These are phyloP conservation scores for Lasiommata megera DNA, from an alignment of 2,888 invertebrate species.

Conservation along the genomic window DNA sequence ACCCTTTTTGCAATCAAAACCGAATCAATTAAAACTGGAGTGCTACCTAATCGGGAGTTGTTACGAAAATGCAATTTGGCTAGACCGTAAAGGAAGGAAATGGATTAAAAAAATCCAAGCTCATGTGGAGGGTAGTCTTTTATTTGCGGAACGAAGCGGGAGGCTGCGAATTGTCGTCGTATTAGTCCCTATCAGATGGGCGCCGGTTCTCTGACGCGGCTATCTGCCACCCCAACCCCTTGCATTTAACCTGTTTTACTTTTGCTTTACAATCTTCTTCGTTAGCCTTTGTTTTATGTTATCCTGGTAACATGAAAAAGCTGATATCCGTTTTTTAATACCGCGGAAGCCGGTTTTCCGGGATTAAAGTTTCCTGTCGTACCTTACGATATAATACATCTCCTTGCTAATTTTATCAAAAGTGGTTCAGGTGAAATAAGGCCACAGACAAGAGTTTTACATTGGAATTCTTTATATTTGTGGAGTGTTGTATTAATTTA, in stretches of 20 bases:
- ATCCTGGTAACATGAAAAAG: not conserved
- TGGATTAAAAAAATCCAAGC: slow-evolving; percentile 29
- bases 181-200: slow-evolving; percentile 64
- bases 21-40: slow-evolving; percentile 14
- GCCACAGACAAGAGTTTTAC: too few relatives aligned
- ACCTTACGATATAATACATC: too few relatives aligned
- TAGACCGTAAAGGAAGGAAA: slow-evolving; percentile 24
- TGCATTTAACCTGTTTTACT: slow-evolving; percentile 32
- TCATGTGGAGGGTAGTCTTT: slow-evolving; percentile 28
- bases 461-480: too few relatives aligned
- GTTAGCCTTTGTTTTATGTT: not conserved
- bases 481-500: too few relatives aligned
- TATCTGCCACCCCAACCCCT: slow-evolving; percentile 37
- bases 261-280: slow-evolving; percentile 3
- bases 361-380: too few relatives aligned
- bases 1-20: slow-evolving; percentile 9
- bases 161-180: slow-evolving; percentile 70
- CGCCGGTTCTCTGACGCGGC: slow-evolving; percentile 40
- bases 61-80: slow-evolving; percentile 19
- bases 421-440: too few relatives aligned
- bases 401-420: too few relatives aligned
- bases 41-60: slow-evolving; percentile 14
- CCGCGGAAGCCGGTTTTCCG: too few relatives aligned
- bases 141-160: slow-evolving; percentile 43
- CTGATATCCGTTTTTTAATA: not conserved